Evolutionary conservation across 2,113 vertebrate species (phyloP).

Genomic region (Sarotherodon lohbergeri): DNA sequence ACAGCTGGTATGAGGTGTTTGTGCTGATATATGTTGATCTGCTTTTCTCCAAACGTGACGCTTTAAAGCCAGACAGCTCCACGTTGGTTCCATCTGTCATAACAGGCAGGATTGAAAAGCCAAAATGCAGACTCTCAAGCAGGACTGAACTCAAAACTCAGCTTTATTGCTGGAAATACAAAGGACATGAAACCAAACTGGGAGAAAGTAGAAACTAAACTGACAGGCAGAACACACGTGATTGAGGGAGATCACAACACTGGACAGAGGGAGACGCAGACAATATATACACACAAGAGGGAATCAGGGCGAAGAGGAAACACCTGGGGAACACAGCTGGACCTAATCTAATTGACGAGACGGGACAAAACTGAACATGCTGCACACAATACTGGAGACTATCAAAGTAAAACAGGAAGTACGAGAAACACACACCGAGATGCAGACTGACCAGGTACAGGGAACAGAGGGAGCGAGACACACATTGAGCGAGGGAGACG

Average conservation of each 20-base stretch:
- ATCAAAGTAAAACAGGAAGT: not conserved
- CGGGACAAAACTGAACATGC: not conserved
- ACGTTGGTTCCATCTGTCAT: not conserved
- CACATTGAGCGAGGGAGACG: not conserved
- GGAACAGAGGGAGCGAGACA: not conserved
- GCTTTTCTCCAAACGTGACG: not conserved
- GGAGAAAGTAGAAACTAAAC: not conserved
- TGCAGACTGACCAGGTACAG: not conserved
- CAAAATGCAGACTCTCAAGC: not conserved
- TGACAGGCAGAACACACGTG: not conserved
- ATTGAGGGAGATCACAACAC: not conserved
- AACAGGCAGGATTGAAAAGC: not conserved
- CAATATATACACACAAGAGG: not conserved
- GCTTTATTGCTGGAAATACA: not conserved
- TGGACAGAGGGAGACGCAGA: not conserved
- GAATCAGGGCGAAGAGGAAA: not conserved
- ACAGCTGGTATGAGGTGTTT: not conserved
- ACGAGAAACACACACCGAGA: not conserved
- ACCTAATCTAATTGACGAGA: not conserved
- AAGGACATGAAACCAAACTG: not conserved
- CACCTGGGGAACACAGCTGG: not conserved
- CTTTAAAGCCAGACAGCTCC: not conserved
- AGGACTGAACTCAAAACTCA: not conserved
- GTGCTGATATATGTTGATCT: not conserved
- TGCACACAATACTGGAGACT: not conserved